Conservation (phyloP, 2,888 invertebrate species). For the Parasteatoda lunata region DNA sequence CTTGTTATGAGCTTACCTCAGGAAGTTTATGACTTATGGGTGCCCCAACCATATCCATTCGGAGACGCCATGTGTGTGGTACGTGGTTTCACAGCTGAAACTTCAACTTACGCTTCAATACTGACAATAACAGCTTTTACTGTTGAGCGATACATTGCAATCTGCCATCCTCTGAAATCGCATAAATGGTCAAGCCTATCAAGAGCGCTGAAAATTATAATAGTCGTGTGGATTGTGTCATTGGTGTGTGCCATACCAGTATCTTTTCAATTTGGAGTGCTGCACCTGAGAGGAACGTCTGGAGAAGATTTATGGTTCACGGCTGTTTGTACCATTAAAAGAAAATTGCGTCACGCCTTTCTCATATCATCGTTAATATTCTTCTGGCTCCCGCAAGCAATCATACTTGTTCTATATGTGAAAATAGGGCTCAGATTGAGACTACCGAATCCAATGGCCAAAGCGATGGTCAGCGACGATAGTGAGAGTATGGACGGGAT, state of each 20-base stretch:
- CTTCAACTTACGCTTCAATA: constrained; percentile 85
- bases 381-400: constrained; percentile 89
- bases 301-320: constrained; percentile 76
- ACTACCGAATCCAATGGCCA: constrained; percentile 21
- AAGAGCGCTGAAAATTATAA: constrained; percentile 85
- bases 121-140: constrained; percentile 88
- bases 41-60: constrained; percentile 76
- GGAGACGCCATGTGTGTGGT: constrained; percentile 86
- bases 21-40: constrained; percentile 79
- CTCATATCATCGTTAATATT: constrained; percentile 86
- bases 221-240: constrained; percentile 86
- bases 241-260: constrained; percentile 75
- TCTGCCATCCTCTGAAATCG: constrained; percentile 86
- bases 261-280: constrained; percentile 84
- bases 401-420: constrained; percentile 85
- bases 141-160: constrained; percentile 88
- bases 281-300: constrained; percentile 72
- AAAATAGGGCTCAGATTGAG: constrained; percentile 73
- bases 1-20: constrained; percentile 86
- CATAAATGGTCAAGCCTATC: constrained; percentile 76
- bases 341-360: constrained; percentile 82
- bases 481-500: neutral
- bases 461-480: neutral
- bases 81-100: constrained; percentile 87
- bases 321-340: constrained; percentile 75